Evolutionary conservation across 2,888 invertebrate genomes (phyloP).

Genomic region (Xestobium rufovillosum): DNA sequence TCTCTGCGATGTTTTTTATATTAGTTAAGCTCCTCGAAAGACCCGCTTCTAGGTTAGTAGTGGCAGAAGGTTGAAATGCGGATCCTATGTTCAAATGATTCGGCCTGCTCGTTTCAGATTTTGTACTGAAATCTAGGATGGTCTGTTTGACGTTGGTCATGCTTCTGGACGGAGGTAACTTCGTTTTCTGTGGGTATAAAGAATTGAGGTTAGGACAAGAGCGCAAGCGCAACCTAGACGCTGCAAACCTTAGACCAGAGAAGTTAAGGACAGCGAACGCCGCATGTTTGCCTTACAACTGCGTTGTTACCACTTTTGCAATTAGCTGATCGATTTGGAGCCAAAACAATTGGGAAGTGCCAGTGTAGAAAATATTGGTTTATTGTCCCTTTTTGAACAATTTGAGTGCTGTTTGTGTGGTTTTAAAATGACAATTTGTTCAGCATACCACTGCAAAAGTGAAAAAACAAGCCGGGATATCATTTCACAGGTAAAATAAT

Average conservation of each 20-base stretch:
- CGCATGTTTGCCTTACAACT: neutral
- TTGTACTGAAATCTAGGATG: constrained; percentile 29
- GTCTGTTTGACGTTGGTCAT: constrained; percentile 54
- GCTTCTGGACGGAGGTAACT: constrained; percentile 54
- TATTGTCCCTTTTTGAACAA: neutral
- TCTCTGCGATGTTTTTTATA: constrained; percentile 28
- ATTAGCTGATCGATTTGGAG: too few relatives aligned
- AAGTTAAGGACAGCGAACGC: neutral
- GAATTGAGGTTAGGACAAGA: too few relatives aligned
- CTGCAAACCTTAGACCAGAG: neutral
- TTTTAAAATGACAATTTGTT: too few relatives aligned
- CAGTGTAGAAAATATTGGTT: neutral
- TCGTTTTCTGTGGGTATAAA: constrained; percentile 45
- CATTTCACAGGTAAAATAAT: constrained; percentile 1
- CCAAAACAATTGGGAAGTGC: neutral
- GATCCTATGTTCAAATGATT: constrained; percentile 33
- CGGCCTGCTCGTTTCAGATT: constrained; percentile 29
- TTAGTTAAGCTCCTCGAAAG: constrained; percentile 42
- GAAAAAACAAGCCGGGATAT: constrained; percentile 1
- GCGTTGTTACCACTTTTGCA: constrained; percentile 2
- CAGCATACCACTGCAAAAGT: neutral
- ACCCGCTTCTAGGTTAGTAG: constrained; percentile 35
- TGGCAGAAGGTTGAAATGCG: constrained; percentile 23
- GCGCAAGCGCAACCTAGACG: too few relatives aligned
- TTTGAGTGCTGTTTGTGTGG: too few relatives aligned